phyloP scores from a whole-genome alignment of 1,140 invertebrate species.

The Coenobita brevimanus region DNA sequence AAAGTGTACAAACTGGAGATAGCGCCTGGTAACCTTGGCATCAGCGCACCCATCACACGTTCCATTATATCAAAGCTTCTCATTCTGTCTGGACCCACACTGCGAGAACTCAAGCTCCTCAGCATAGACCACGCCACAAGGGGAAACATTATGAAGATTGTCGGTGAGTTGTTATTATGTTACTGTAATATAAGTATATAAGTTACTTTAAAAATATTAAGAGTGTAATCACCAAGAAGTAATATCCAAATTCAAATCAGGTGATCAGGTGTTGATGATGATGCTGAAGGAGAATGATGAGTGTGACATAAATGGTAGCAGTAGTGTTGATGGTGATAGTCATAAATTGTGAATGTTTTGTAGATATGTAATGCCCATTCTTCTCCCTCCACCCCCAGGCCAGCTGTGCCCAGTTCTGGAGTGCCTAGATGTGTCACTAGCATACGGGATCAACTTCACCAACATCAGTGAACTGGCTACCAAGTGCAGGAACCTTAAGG shows the following conservation, averaged over 20 bases:
- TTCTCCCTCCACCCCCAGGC: background rate
- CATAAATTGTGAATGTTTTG: background rate
- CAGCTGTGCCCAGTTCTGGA: conserved; percentile 48
- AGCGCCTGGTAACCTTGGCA: background rate
- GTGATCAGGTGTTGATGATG: too few species aligned
- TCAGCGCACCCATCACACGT: conserved; percentile 26
- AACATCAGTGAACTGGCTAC: conserved; percentile 11
- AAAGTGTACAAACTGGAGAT: conserved; percentile 32
- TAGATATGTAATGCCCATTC: background rate
- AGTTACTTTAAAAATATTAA: background rate
- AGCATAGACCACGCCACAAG: conserved; percentile 19
- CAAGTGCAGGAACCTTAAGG: conserved; percentile 39
- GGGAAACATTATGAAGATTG: conserved; percentile 41
- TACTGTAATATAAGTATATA: background rate
- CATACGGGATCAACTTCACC: conserved; percentile 39
- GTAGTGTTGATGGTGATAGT: background rate
- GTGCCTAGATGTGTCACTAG: conserved; percentile 37
- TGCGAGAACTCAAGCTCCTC: conserved; percentile 27
- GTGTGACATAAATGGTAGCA: too few species aligned
- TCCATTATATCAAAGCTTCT: conserved; percentile 37
- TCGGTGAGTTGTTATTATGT: conserved; percentile 19
- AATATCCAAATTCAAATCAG: too few species aligned
- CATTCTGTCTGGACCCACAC: conserved; percentile 26
- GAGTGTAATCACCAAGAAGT: background rate
- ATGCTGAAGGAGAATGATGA: too few species aligned